Evolutionary conservation across 1,140 invertebrate genomes (phyloP), one percentile per base, ranked within the genome.

Genomic region (Pararge aegeria): DNA sequence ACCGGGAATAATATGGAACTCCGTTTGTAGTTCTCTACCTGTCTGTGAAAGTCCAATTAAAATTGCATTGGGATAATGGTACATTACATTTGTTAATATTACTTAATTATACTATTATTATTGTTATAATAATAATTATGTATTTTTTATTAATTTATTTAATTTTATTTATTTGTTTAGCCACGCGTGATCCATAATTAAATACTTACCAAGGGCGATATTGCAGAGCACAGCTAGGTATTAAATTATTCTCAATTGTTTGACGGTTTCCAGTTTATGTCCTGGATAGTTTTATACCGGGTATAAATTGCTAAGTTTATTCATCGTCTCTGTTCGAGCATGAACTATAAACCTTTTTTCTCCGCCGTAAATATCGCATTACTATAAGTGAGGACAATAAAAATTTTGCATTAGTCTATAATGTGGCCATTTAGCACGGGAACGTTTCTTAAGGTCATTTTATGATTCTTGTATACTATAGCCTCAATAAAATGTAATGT

Each of bases 291-390:
- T 78, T 83, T 77, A 80, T 70, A 72, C 65, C 64, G 64, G 37
- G 49, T 70, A 75, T 83, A 80, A 83, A 81, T 79, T 75, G 70
- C 61, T 63, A 68, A 74, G 66, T 77, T 80, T 80, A 84, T 82
- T 80, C 79, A 79, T 76, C 68, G 72, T 65, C 65, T 65, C 73
- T 70, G 53, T 54, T 73, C 71, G 59, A 80, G 60, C 75, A 77
- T 80, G 78, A 75, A 85, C 78, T 81, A 80, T 83, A 85, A 81
- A 84, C 62, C 64, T 61, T 54, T 57, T 61, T 76, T 69, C 68
- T 68, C 57, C 66, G 68, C 75, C 71, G 77, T 85, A 85, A 85
- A 85, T 85, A 85, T 83, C 68, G 55, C 72, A 80, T 80, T 79
- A 79, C 78, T 82, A 73, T 80, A 80, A 84, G 78, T 78, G 77